Percentiles rank a stretch among this genome's conserved stretches.
phyloP scores from a whole-genome alignment of 92 coral and sea anemone genomes.

The Galaxea fascicularis region DNA sequence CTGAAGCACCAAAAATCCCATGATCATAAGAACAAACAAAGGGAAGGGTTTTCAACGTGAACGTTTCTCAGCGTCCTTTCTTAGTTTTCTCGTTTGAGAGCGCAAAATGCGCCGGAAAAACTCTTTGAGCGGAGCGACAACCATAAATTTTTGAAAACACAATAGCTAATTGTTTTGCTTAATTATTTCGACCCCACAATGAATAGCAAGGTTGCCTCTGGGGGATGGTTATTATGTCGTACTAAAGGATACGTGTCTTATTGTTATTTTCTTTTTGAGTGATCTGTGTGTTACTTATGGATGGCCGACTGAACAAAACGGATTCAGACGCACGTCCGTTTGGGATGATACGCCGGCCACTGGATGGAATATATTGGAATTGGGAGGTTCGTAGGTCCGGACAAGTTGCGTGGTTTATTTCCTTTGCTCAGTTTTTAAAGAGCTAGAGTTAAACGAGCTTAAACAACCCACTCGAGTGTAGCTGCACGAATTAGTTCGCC shows the following conservation, averaged over 20 bases:
- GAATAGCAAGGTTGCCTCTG: conserved; percentile 32
- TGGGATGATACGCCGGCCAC: background rate
- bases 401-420: background rate
- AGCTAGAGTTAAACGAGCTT: conserved; percentile 9
- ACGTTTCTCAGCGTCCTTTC: background rate
- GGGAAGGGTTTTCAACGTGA: background rate
- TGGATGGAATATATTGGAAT: background rate
- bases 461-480: too few species aligned
- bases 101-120: background rate
- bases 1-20: background rate
- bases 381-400: background rate
- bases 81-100: background rate
- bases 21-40: conserved; percentile 16
- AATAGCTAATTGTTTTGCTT: conserved; percentile 25
- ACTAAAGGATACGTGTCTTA: conserved; percentile 46
- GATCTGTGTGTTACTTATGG: background rate
- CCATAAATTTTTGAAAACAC: background rate
- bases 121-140: conserved; percentile 27
- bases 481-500: too few species aligned
- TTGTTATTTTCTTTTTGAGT: conserved; percentile 16
- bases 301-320: conserved; percentile 1
- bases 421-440: background rate
- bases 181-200: conserved; percentile 34
- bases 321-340: conserved; percentile 27
- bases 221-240: conserved; percentile 8